Evolutionary conservation across 2,797 vertebrate genomes (phyloP).

Genomic region (Macroramphosus scolopax): DNA sequence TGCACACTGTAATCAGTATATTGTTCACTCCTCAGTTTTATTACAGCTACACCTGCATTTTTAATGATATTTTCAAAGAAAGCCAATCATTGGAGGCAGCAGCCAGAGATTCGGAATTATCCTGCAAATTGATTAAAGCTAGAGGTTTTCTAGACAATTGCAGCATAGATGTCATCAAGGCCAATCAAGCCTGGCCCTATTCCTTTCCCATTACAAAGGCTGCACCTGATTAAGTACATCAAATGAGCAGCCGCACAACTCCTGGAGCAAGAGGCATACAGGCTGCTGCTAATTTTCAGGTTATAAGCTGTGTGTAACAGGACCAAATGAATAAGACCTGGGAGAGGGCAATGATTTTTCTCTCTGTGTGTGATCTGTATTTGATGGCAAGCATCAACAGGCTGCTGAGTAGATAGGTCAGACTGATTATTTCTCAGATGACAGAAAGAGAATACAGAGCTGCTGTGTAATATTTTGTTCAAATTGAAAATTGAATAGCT

Average conservation of each 20-base stretch:
- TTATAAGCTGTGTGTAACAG: slow-evolving; percentile 73
- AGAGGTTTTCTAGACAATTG: slow-evolving; percentile 80
- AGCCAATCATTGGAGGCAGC: slow-evolving; percentile 53
- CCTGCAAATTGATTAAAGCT: slow-evolving; percentile 76
- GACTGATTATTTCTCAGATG: slow-evolving; percentile 77
- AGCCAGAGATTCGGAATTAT: slow-evolving; percentile 66
- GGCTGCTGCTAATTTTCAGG: slow-evolving; percentile 74
- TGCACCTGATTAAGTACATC: slow-evolving; percentile 78
- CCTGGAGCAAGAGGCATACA: slow-evolving; percentile 63
- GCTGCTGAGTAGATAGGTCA: slow-evolving; percentile 61
- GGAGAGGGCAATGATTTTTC: slow-evolving; percentile 64
- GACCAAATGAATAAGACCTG: slow-evolving; percentile 72
- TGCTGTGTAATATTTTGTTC: slow-evolving; percentile 69
- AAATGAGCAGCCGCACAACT: slow-evolving; percentile 73
- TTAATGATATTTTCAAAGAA: slow-evolving; percentile 45
- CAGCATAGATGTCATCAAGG: slow-evolving; percentile 79
- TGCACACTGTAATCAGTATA: slow-evolving; percentile 26
- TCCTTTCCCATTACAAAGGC: slow-evolving; percentile 79
- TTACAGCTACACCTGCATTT: slow-evolving; percentile 42
- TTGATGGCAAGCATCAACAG: slow-evolving; percentile 71
- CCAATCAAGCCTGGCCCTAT: slow-evolving; percentile 77
- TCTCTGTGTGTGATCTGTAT: slow-evolving; percentile 69
- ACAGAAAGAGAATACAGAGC: slow-evolving; percentile 69
- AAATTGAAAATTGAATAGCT: slow-evolving; percentile 77
- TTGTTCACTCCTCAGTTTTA: slow-evolving; percentile 34